Evolutionary conservation across 2,888 invertebrate genomes (phyloP).

Genomic region (Monochamus alternatus): DNA sequence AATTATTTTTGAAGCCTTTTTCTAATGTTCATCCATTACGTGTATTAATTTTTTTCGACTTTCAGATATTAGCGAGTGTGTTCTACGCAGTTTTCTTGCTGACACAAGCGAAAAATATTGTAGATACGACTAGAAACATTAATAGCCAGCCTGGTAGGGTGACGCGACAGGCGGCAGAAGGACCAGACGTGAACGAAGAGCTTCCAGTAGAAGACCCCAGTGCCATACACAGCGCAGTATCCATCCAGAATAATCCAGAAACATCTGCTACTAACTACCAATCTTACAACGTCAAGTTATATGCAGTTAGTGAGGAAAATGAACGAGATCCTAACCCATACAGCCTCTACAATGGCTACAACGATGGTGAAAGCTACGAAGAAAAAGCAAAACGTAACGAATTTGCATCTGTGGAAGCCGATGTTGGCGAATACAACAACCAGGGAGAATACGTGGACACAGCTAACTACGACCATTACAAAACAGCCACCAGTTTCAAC

Average conservation of each 20-base stretch:
- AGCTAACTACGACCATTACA: slow-evolving; percentile 43
- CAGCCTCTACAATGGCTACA: not conserved
- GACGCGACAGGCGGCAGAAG: not conserved
- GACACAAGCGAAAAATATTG: not conserved
- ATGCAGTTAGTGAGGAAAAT: not conserved
- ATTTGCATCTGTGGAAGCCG: slow-evolving; percentile 17
- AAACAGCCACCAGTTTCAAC: not conserved
- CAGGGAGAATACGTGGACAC: slow-evolving; percentile 43
- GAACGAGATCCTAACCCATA: not conserved
- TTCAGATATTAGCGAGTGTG: slow-evolving; percentile 49
- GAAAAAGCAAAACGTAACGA: not conserved
- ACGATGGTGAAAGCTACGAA: slow-evolving; percentile 6
- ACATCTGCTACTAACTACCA: slow-evolving; percentile 9
- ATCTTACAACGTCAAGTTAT: not conserved
- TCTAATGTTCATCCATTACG: not conserved
- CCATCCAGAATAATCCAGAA: not conserved
- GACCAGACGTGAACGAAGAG: not conserved
- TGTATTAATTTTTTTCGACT: not conserved
- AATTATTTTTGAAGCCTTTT: not conserved
- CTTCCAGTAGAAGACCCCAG: not conserved
- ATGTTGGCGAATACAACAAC: slow-evolving; percentile 37
- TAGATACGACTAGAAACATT: not conserved
- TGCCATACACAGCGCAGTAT: slow-evolving; percentile 42
- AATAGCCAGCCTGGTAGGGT: not conserved
- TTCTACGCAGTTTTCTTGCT: slow-evolving; percentile 40